phyloP scores from a whole-genome alignment of 2,888 invertebrate species.

The Quadriops clusia region DNA sequence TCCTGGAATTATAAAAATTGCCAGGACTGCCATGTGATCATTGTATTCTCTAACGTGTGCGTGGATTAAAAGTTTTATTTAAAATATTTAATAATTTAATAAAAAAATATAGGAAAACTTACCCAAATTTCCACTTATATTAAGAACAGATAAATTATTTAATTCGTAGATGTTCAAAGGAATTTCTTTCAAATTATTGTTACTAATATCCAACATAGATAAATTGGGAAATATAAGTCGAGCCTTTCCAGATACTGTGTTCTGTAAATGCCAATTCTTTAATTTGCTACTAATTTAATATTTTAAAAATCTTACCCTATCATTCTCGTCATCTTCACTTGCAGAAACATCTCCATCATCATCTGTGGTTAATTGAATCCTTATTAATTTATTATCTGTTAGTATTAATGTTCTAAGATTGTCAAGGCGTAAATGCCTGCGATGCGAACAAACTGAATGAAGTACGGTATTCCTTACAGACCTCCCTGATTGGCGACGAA shows the following conservation, averaged over 20 bases:
- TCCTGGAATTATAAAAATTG: no score
- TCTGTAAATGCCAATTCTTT: slow-evolving; percentile 9
- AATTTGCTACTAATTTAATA: background rate
- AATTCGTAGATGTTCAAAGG: slow-evolving; percentile 78
- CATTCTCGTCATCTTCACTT: slow-evolving; percentile 47
- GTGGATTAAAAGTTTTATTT: background rate
- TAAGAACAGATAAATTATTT: slow-evolving; percentile 81
- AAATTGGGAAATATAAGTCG: slow-evolving; percentile 83
- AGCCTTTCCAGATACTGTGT: slow-evolving; percentile 40
- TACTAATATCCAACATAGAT: slow-evolving; percentile 89
- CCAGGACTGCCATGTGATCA: no score
- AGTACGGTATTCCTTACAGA: slow-evolving; percentile 62
- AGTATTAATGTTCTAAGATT: slow-evolving; percentile 72
- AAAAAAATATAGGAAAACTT: slow-evolving; percentile 14
- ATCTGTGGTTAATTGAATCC: slow-evolving; percentile 70
- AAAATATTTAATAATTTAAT: background rate
- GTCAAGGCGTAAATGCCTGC: slow-evolving; percentile 73
- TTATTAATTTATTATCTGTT: slow-evolving; percentile 72
- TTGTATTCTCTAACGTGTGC: no score
- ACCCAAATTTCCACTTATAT: slow-evolving; percentile 76
- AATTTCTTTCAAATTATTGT: slow-evolving; percentile 68
- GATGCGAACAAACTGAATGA: slow-evolving; percentile 71
- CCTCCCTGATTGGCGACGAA: slow-evolving; percentile 41
- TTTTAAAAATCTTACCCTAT: slow-evolving; percentile 41
- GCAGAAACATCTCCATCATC: slow-evolving; percentile 58